phyloP scores from a whole-genome alignment of 2,113 vertebrate species.

The Colistium nudipinnis region DNA sequence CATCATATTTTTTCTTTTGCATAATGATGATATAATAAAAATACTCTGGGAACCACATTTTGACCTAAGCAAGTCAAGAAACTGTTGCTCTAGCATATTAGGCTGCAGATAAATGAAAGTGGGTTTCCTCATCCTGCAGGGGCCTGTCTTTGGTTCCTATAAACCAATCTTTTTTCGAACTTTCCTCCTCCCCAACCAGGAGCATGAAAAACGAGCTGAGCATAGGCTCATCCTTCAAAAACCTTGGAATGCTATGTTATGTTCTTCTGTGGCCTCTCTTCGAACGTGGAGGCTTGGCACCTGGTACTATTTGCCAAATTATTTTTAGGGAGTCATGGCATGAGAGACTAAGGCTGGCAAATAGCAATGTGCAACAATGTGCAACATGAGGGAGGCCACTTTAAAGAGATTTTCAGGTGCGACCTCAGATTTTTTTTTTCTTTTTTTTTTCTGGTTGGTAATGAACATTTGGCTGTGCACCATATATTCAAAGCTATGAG shows the following conservation, averaged over 20 bases:
- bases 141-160: background rate
- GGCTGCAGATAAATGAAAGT: background rate
- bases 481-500: background rate
- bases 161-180: constrained; percentile 20
- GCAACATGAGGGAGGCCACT: constrained; percentile 23
- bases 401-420: constrained; percentile 3
- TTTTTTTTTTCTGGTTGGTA: background rate
- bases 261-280: constrained; percentile 48
- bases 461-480: background rate
- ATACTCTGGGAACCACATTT: background rate
- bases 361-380: constrained; percentile 1
- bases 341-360: background rate
- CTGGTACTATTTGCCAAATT: constrained; percentile 45
- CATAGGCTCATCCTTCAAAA: constrained; percentile 72
- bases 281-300: constrained; percentile 33
- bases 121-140: background rate
- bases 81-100: background rate
- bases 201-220: constrained; percentile 64
- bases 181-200: constrained; percentile 30
- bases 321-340: constrained; percentile 50
- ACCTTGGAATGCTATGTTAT: constrained; percentile 64
- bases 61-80: background rate
- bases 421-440: constrained; percentile 6
- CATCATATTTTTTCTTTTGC: constrained; percentile 15
- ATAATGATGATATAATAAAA: constrained; percentile 8